A percentile compares a stretch with the other conserved stretches of the same genome.
Conservation (phyloP, 2,113 vertebrate species). For the Ictidomys tridecemlineatus region DNA sequence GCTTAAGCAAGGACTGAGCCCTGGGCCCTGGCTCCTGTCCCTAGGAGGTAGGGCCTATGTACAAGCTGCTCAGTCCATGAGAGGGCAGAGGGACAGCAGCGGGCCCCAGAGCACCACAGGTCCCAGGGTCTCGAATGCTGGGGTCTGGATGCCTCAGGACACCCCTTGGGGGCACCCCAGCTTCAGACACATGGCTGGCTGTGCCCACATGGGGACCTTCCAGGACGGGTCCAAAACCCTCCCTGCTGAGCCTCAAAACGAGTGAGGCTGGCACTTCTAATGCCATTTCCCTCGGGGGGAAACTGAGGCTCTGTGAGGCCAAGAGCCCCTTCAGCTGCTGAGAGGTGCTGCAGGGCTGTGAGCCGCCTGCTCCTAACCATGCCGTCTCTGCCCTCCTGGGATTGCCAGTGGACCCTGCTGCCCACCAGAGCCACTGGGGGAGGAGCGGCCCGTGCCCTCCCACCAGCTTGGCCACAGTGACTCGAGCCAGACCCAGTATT, state of each 20-base stretch:
- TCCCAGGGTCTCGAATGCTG: background rate
- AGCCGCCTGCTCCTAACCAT: accelerated
- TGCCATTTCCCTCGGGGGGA: background rate
- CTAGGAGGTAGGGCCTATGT: accelerated
- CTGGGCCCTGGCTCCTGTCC: background rate
- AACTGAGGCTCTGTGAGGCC: background rate
- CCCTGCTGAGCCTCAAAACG: background rate
- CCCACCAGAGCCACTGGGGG: background rate
- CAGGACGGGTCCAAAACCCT: background rate
- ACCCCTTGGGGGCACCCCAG: no score
- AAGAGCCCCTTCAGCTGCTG: background rate
- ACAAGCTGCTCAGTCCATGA: accelerated
- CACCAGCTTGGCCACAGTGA: accelerated
- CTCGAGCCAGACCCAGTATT: background rate
- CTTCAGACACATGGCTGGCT: accelerated
- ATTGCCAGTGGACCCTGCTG: accelerated
- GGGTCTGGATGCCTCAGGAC: background rate
- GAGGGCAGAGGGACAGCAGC: no score
- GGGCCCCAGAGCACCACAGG: background rate
- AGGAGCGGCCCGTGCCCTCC: accelerated
- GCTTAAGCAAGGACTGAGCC: background rate
- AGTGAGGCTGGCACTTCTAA: no score
- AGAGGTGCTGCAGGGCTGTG: background rate
- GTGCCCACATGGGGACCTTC: background rate
- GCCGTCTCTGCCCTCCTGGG: background rate